phyloP scores from a whole-genome alignment of 2,797 vertebrate species.

The Gymnothorax javanicus region DNA sequence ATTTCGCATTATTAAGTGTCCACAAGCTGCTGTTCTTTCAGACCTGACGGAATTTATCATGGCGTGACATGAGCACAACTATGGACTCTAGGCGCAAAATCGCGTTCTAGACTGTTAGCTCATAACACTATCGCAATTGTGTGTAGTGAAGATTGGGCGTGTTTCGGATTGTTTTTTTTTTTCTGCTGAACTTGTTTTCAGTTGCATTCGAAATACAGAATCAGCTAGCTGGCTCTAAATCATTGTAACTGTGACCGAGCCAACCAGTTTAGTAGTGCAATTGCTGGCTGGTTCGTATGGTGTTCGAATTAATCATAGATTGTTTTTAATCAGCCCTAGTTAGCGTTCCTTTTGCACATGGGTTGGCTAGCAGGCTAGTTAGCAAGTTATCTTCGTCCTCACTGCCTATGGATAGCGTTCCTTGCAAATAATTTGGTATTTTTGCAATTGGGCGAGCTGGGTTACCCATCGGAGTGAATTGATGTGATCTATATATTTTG shows the following conservation, averaged over 20 bases:
- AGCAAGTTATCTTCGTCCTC: not conserved
- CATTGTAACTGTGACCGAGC: slow-evolving; percentile 5
- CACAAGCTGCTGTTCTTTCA: not conserved
- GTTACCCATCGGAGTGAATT: not conserved
- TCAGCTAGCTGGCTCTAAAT: not conserved
- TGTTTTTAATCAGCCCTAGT: not conserved
- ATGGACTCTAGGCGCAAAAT: slow-evolving; percentile 8
- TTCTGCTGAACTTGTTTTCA: not conserved
- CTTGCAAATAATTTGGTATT: slow-evolving; percentile 1
- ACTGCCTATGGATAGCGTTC: not conserved
- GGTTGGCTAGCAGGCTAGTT: not conserved
- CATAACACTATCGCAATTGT: not conserved
- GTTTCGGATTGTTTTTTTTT: not conserved
- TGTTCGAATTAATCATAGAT: not conserved
- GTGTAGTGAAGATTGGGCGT: not conserved
- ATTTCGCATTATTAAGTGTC: not conserved
- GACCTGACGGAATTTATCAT: slow-evolving; percentile 23
- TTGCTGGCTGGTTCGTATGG: not conserved
- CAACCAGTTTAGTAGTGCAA: not conserved
- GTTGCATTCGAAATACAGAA: not conserved
- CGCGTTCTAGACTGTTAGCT: not conserved
- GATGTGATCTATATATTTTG: not conserved
- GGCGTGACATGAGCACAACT: slow-evolving; percentile 26
- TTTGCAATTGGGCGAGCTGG: not conserved
- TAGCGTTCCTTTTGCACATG: not conserved